Conservation (phyloP, 53 echinoderm and acorn worm species). For the Antedon mediterranea region DNA sequence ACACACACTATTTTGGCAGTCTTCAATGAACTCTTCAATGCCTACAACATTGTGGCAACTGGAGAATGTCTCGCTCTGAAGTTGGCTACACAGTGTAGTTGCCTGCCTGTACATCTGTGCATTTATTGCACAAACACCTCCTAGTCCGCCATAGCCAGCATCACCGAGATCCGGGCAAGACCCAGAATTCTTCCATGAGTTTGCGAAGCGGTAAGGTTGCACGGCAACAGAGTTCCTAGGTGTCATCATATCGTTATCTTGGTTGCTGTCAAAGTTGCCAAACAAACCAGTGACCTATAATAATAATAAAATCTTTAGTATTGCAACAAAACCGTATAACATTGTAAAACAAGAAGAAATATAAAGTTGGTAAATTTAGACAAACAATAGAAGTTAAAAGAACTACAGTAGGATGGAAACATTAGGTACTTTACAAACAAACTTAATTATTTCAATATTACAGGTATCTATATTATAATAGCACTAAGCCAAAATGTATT, state of each 20-base stretch:
- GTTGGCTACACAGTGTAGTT: not conserved
- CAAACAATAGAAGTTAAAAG: too few species aligned
- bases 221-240: constrained; percentile 1
- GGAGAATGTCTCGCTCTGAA: not conserved
- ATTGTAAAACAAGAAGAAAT: too few species aligned
- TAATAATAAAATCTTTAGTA: too few species aligned
- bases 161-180: not conserved
- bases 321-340: too few species aligned
- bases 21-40: not conserved
- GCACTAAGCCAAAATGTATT: too few species aligned
- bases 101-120: not conserved
- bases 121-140: not conserved
- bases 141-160: not conserved
- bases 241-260: constrained; percentile 2
- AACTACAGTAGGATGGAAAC: too few species aligned
- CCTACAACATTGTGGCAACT: constrained; percentile 23
- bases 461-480: too few species aligned
- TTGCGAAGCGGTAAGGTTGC: not conserved
- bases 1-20: constrained; percentile 22
- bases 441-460: too few species aligned
- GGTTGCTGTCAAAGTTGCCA: constrained; percentile 1
- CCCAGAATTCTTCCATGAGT: not conserved
- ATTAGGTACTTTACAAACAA: too few species aligned
- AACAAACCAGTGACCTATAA: not conserved
- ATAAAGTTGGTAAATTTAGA: too few species aligned